These are phyloP conservation scores for Papilio helenus DNA, from an alignment of 1,140 invertebrate species.

Conservation along the genomic window DNA sequence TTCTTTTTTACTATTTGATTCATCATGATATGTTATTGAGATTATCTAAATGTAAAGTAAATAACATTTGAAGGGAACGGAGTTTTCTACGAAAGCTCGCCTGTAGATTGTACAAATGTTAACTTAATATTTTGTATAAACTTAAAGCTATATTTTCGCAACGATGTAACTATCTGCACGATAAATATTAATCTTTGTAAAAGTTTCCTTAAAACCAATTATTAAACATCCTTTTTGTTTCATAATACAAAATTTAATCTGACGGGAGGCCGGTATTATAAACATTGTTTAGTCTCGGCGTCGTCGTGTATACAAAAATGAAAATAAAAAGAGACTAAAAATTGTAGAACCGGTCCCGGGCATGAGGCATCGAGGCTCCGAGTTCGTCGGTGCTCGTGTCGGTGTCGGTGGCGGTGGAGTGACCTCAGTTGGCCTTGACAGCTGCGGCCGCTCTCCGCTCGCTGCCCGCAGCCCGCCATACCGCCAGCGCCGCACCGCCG, in stretches of 20 bases:
- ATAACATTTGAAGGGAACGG: not conserved
- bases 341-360: slow-evolving; percentile 81
- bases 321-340: slow-evolving; percentile 82
- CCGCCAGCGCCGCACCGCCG: slow-evolving; percentile 62
- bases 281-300: slow-evolving; percentile 82
- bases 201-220: slow-evolving; percentile 33
- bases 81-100: not conserved
- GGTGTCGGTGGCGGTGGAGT: slow-evolving; percentile 67
- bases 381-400: slow-evolving; percentile 52
- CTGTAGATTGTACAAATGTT: not conserved
- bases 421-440: slow-evolving; percentile 82
- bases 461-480: slow-evolving; percentile 62
- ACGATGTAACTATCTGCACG: not conserved
- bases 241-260: slow-evolving; percentile 76
- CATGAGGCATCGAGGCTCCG: slow-evolving; percentile 74
- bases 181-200: slow-evolving; percentile 29
- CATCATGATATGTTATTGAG: not conserved
- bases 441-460: slow-evolving; percentile 71
- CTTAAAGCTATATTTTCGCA: not conserved
- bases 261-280: slow-evolving; percentile 74
- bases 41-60: not conserved
- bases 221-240: slow-evolving; percentile 42
- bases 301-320: slow-evolving; percentile 82
- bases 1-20: not conserved
- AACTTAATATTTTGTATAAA: slow-evolving; percentile 3